These are phyloP conservation scores for Penaeus chinensis DNA, from an alignment of 1,140 invertebrate species.

Conservation along the genomic window DNA sequence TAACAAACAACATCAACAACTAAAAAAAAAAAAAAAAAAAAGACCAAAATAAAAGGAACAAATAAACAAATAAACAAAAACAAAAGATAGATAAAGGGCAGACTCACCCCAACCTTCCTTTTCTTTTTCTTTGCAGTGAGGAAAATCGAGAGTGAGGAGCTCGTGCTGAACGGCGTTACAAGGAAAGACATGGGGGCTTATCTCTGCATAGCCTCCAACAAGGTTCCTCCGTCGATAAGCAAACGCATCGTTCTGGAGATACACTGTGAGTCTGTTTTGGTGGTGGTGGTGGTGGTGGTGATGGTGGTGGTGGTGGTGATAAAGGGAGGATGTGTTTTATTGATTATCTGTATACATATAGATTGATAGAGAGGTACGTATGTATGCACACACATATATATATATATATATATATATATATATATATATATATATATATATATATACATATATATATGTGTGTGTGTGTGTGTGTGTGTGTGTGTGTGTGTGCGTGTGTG, in stretches of 20 bases:
- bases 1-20: no score
- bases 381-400: background rate
- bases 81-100: background rate
- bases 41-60: background rate
- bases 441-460: slow-evolving; percentile 41
- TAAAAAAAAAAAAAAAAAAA: no score
- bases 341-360: background rate
- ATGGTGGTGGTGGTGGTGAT: no score
- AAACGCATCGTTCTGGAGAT: slow-evolving; percentile 85
- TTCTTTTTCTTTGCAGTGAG: slow-evolving; percentile 10
- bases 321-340: no score
- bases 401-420: slow-evolving; percentile 32
- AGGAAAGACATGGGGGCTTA: slow-evolving; percentile 88
- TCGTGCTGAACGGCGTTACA: slow-evolving; percentile 81
- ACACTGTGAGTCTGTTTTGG: slow-evolving; percentile 78
- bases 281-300: no score
- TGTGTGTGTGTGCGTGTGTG: slow-evolving; percentile 19
- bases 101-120: background rate
- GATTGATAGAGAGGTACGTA: background rate
- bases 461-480: slow-evolving; percentile 24
- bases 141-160: slow-evolving; percentile 46
- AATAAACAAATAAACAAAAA: slow-evolving; percentile 32
- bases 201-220: slow-evolving; percentile 88
- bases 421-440: slow-evolving; percentile 36
- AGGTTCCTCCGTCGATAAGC: slow-evolving; percentile 86